Conservation (phyloP, 2,888 invertebrate species). For the Drosophila neotestacea region DNA sequence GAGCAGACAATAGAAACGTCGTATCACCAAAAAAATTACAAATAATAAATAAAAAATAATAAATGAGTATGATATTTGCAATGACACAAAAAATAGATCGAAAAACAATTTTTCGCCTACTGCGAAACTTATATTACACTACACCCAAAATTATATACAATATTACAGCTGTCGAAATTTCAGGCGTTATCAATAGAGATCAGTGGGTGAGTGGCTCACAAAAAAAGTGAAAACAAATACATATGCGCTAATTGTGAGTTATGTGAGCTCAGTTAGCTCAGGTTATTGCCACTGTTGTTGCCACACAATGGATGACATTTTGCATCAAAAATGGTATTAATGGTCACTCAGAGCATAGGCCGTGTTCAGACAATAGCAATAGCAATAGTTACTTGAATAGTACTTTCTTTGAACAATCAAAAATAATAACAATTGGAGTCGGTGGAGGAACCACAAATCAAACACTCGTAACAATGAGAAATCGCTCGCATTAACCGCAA, state of each 20-base stretch:
- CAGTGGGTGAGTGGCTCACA: conserved; percentile 66
- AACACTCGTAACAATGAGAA: conserved; percentile 66
- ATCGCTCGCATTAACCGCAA: conserved; percentile 71
- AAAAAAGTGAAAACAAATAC: conserved; percentile 21
- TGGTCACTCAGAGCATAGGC: conserved; percentile 59
- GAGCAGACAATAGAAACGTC: conserved; percentile 47
- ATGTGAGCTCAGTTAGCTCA: conserved; percentile 26
- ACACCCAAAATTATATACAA: conserved; percentile 14
- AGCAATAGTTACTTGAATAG: conserved; percentile 36
- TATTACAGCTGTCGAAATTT: conserved; percentile 41
- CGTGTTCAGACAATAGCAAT: conserved; percentile 45
- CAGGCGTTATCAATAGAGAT: conserved; percentile 67
- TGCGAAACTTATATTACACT: conserved; percentile 21
- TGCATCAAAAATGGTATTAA: conserved; percentile 70
- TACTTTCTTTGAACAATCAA: conserved; percentile 61
- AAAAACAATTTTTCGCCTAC: conserved; percentile 63
- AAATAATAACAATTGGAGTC: conserved; percentile 61
- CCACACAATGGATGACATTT: conserved; percentile 67
- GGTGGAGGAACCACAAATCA: conserved; percentile 72
- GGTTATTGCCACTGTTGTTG: conserved; percentile 52
- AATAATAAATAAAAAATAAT: conserved; percentile 25
- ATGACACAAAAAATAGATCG: conserved; percentile 76
- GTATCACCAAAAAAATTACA: conserved; percentile 42
- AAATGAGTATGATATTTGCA: conserved; percentile 58
- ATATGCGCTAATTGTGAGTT: conserved; percentile 58